Percentiles rank a stretch among this genome's conserved stretches.
Conservation (phyloP, 2,113 vertebrate species). For the Dinomys branickii region DNA sequence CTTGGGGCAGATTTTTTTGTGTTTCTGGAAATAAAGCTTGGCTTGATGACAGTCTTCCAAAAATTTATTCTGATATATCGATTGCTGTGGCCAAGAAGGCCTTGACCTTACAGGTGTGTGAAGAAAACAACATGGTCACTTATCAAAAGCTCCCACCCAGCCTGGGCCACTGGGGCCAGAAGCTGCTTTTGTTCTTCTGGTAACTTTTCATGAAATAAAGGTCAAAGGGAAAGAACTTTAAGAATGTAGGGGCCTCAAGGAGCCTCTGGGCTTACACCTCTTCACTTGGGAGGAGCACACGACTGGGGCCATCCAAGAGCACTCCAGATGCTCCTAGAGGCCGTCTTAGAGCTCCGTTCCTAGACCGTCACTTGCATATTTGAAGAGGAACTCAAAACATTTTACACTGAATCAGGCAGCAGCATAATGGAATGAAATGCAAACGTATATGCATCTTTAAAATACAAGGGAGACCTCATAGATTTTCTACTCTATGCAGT, state of each 20-base stretch:
- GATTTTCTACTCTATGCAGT: not conserved
- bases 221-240: slow-evolving; percentile 31
- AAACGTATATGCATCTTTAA: not conserved
- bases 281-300: not conserved
- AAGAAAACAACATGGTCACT: slow-evolving; percentile 43
- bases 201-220: slow-evolving; percentile 11
- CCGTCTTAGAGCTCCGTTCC: not conserved
- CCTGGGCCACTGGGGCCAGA: not conserved
- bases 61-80: slow-evolving; percentile 70
- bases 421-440: not conserved
- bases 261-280: not conserved
- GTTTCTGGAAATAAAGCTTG: slow-evolving; percentile 69
- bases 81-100: slow-evolving; percentile 28
- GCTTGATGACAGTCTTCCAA: slow-evolving; percentile 66
- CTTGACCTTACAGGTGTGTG: not conserved
- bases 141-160: not conserved
- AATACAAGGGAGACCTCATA: not conserved
- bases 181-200: not conserved
- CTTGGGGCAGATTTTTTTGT: slow-evolving; percentile 3
- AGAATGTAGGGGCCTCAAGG: not conserved
- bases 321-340: not conserved
- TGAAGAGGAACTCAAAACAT: not conserved
- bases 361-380: not conserved
- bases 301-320: not conserved
- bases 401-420: not conserved